Evolutionary conservation across 1,140 invertebrate species (phyloP).

Genomic region (Apis mellifera): Amel_HAv3.1 CM009931.2:11413001-11413500

Average conservation of each 20-base stretch:
- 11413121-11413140: too few species aligned
- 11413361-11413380: background rate
- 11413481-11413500: too few species aligned
- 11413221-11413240: background rate
- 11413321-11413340: background rate
- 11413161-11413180: too few species aligned
- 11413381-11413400: constrained; percentile 23
- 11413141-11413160: too few species aligned
- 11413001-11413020: too few species aligned
- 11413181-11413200: too few species aligned
- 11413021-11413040: too few species aligned
- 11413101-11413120: too few species aligned
- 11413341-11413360: background rate
- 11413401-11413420: background rate
- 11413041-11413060: too few species aligned
- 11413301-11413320: background rate
- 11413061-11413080: too few species aligned
- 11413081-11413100: too few species aligned
- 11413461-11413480: background rate
- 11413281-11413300: background rate
- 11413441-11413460: background rate
- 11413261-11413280: constrained; percentile 25
- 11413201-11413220: background rate
- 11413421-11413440: background rate
- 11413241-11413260: background rate